phyloP scores from a whole-genome alignment of 2,113 vertebrate genomes.

The Ageneiosus marmoratus region DNA sequence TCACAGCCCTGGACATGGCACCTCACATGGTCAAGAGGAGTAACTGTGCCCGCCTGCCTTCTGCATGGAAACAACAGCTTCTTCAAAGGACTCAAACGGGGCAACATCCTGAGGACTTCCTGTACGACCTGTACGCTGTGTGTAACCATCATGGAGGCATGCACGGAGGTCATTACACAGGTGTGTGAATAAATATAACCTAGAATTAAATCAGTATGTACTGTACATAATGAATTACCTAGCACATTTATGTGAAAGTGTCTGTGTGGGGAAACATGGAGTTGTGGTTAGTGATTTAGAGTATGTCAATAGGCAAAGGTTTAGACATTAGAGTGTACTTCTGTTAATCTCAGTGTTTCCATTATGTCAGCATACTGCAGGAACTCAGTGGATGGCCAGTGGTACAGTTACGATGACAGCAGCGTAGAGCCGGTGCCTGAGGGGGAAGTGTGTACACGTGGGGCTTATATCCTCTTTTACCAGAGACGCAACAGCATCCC shows the following conservation, averaged over 20 bases:
- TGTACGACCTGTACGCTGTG: slow-evolving; percentile 92
- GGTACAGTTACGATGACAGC: slow-evolving; percentile 94
- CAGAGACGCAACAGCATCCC: slow-evolving; percentile 85
- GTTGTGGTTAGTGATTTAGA: neutral
- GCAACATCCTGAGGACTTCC: slow-evolving; percentile 71
- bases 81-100: slow-evolving; percentile 63
- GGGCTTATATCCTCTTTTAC: slow-evolving; percentile 95
- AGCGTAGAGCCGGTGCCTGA: slow-evolving; percentile 78
- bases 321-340: neutral
- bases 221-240: neutral
- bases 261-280: neutral
- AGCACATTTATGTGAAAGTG: neutral
- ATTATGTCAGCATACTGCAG: slow-evolving; percentile 83
- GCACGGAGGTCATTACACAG: slow-evolving; percentile 96
- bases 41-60: slow-evolving; percentile 55
- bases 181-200: slow-evolving; percentile 60
- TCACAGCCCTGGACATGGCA: slow-evolving; percentile 87
- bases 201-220: neutral
- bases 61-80: slow-evolving; percentile 53
- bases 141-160: slow-evolving; percentile 97
- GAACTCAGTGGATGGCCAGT: slow-evolving; percentile 88
- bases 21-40: slow-evolving; percentile 85
- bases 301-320: neutral
- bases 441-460: slow-evolving; percentile 83
- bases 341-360: neutral